These are phyloP conservation scores for Ceramica pisi DNA, from an alignment of 2,888 invertebrate species.

Conservation along the genomic window DNA sequence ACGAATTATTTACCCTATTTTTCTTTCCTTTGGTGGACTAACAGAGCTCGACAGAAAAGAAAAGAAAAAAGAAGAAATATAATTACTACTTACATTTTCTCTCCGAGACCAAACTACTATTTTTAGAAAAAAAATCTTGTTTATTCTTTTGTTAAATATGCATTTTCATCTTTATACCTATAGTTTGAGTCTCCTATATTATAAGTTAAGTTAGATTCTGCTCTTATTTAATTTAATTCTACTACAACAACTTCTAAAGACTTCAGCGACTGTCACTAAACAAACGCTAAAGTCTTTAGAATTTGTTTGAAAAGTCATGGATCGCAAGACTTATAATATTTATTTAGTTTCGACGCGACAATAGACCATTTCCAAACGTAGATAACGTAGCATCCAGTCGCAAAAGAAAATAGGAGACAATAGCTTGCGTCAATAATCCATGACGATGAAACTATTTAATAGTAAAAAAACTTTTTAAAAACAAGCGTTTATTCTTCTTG, in stretches of 20 bases:
- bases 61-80: too few relatives aligned
- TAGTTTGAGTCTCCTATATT: constrained; percentile 8
- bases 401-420: neutral
- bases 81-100: constrained; percentile 24
- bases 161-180: constrained; percentile 4
- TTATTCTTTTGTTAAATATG: constrained; percentile 26
- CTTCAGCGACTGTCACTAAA: too few relatives aligned
- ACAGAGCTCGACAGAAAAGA: neutral
- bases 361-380: neutral
- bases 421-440: neutral
- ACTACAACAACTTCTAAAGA: too few relatives aligned
- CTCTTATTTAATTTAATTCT: too few relatives aligned
- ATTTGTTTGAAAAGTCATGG: neutral
- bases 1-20: too few relatives aligned
- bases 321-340: neutral
- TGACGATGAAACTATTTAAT: too few relatives aligned
- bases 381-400: neutral
- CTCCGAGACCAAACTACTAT: neutral
- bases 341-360: neutral
- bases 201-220: neutral
- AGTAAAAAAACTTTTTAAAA: too few relatives aligned
- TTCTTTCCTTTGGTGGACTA: too few relatives aligned
- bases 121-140: constrained; percentile 32
- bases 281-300: neutral
- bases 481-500: too few relatives aligned